Evolutionary conservation across 2,113 vertebrate species (phyloP).

Genomic region (Engraulis encrasicolus): DNA sequence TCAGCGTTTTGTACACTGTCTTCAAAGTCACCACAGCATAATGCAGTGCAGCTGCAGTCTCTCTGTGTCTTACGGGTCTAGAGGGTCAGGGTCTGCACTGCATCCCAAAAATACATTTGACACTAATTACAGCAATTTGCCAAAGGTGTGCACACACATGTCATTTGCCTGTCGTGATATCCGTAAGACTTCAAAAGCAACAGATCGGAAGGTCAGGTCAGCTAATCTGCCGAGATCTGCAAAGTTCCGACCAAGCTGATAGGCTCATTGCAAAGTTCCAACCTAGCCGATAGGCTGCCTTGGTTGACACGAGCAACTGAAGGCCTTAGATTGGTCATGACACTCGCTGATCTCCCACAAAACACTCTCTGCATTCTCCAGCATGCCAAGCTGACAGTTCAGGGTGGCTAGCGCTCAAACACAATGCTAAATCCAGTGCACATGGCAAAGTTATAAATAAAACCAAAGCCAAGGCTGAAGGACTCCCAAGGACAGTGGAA

Average conservation of each 20-base stretch:
- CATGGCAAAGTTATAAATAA: not conserved
- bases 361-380: not conserved
- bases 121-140: no score
- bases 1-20: not conserved
- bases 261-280: not conserved
- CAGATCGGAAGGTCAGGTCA: not conserved
- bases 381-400: not conserved
- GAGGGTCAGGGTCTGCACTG: not conserved
- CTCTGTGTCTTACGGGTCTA: not conserved
- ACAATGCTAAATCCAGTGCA: not conserved
- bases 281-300: not conserved
- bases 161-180: not conserved
- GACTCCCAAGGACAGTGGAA: not conserved
- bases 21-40: not conserved
- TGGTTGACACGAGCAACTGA: not conserved
- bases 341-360: not conserved
- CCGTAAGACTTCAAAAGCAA: not conserved
- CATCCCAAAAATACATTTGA: no score
- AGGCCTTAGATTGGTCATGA: not conserved
- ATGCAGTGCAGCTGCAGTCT: not conserved
- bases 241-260: not conserved
- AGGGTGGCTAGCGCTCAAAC: constrained; percentile 11
- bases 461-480: not conserved
- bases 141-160: not conserved
- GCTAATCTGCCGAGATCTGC: constrained; percentile 12